Evolutionary conservation across 2,888 invertebrate genomes (phyloP).

Genomic region (Caenorhabditis uteleia): DNA sequence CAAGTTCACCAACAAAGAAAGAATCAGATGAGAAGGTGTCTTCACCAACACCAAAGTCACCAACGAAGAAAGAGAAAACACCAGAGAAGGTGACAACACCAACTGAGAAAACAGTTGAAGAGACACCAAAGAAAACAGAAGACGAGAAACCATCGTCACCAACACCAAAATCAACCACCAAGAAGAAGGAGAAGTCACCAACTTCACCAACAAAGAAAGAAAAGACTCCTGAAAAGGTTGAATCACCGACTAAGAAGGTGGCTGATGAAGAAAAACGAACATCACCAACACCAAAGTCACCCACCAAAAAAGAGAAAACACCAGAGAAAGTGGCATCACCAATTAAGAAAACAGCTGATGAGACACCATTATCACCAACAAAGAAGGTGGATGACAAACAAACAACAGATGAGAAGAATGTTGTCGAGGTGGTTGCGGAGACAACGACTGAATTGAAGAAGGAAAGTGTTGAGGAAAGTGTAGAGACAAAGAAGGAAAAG

Average conservation of each 20-base stretch:
- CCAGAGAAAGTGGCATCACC: slow-evolving; percentile 5
- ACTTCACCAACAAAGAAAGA: slow-evolving; percentile 5
- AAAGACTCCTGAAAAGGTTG: slow-evolving; percentile 2
- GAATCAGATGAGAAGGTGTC: slow-evolving; percentile 8
- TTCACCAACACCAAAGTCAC: slow-evolving; percentile 4
- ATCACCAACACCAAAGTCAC: slow-evolving; percentile 7
- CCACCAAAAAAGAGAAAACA: slow-evolving; percentile 14
- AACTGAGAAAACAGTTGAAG: slow-evolving; percentile 14
- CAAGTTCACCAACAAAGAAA: not conserved
- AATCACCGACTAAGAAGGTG: slow-evolving; percentile 11
- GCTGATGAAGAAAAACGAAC: slow-evolving; percentile 15
- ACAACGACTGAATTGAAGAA: not conserved
- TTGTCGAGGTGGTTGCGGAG: too few species aligned
- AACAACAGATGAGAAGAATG: too few species aligned
- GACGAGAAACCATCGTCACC: slow-evolving; percentile 16
- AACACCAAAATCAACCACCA: too few species aligned
- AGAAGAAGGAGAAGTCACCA: slow-evolving; percentile 27
- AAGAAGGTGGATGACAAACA: slow-evolving; percentile 1
- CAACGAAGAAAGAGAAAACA: slow-evolving; percentile 17
- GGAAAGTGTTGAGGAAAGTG: too few species aligned
- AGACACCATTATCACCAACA: not conserved
- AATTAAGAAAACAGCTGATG: slow-evolving; percentile 14
- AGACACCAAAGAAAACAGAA: slow-evolving; percentile 5
- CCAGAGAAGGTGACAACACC: slow-evolving; percentile 12
- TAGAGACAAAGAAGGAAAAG: slow-evolving; percentile 1